phyloP scores from a whole-genome alignment of 1,140 invertebrate species.

The Drosophila sp. region DNA sequence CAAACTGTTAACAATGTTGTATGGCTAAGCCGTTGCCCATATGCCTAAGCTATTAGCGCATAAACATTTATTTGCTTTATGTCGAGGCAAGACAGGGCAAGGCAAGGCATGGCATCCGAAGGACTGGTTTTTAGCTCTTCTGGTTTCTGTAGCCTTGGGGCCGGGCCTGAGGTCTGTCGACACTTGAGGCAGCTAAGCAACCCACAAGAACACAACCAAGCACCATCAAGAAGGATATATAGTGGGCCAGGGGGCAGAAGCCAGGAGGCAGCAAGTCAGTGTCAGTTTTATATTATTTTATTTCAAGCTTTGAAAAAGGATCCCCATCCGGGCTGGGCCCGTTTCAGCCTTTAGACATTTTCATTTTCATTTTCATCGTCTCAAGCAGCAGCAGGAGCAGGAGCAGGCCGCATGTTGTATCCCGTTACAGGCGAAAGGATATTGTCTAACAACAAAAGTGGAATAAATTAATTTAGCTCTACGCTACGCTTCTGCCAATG shows the following conservation, averaged over 20 bases:
- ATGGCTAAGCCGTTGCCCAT: slow-evolving; percentile 23
- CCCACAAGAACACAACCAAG: slow-evolving; percentile 21
- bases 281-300: slow-evolving; percentile 70
- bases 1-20: slow-evolving; percentile 48
- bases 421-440: slow-evolving; percentile 65
- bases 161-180: slow-evolving; percentile 44
- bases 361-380: slow-evolving; percentile 76
- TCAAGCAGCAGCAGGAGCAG: slow-evolving; percentile 23
- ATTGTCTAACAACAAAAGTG: slow-evolving; percentile 81
- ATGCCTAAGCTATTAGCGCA: slow-evolving; percentile 40
- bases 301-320: slow-evolving; percentile 70
- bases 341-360: slow-evolving; percentile 65
- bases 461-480: slow-evolving; percentile 82
- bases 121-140: neutral
- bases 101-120: slow-evolving; percentile 5
- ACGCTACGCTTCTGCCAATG: slow-evolving; percentile 71
- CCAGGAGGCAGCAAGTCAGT: slow-evolving; percentile 10
- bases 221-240: neutral
- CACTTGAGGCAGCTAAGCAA: slow-evolving; percentile 61
- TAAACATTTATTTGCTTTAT: slow-evolving; percentile 41
- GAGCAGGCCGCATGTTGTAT: slow-evolving; percentile 38
- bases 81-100: slow-evolving; percentile 11
- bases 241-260: neutral
- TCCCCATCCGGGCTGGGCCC: slow-evolving; percentile 35
- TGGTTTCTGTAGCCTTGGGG: neutral